phyloP scores from a whole-genome alignment of 2,888 invertebrate species.

The Chrysodeixis includens region DNA sequence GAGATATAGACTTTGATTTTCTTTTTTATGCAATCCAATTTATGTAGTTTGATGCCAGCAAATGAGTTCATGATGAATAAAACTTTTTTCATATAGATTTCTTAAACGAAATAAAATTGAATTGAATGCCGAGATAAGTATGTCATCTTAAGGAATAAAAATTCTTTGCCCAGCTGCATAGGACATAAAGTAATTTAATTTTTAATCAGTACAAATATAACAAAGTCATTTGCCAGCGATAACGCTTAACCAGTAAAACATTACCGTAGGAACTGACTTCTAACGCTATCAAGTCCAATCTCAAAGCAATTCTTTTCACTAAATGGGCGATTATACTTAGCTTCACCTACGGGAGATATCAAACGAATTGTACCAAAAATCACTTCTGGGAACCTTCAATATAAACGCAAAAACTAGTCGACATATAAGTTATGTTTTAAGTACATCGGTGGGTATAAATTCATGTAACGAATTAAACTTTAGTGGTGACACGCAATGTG shows the following conservation, averaged over 20 bases:
- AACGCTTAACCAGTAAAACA: slow-evolving; percentile 24
- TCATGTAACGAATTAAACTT: slow-evolving; percentile 44
- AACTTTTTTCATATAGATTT: too few species aligned
- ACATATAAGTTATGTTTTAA: not conserved
- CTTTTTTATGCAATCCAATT: too few species aligned
- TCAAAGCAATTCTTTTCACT: slow-evolving; percentile 40
- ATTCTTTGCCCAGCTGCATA: too few species aligned
- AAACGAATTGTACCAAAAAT: slow-evolving; percentile 39
- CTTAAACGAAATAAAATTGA: too few species aligned
- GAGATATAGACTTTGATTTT: not conserved
- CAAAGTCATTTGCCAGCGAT: not conserved
- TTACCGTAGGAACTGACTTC: slow-evolving; percentile 45
- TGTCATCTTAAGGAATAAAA: too few species aligned
- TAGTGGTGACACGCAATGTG: slow-evolving; percentile 28
- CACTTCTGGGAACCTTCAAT: slow-evolving; percentile 38
- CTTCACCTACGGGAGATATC: slow-evolving; percentile 23
- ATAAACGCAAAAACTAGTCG: slow-evolving; percentile 32
- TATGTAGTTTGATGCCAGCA: too few species aligned
- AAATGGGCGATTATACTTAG: slow-evolving; percentile 44
- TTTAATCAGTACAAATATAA: too few species aligned
- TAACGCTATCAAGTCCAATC: slow-evolving; percentile 47
- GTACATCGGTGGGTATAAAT: slow-evolving; percentile 29
- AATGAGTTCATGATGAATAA: too few species aligned
- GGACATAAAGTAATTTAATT: too few species aligned
- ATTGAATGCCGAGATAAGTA: too few species aligned